These are phyloP conservation scores for Pandemis heparana DNA, from an alignment of 2,888 invertebrate species.

Conservation along the genomic window DNA sequence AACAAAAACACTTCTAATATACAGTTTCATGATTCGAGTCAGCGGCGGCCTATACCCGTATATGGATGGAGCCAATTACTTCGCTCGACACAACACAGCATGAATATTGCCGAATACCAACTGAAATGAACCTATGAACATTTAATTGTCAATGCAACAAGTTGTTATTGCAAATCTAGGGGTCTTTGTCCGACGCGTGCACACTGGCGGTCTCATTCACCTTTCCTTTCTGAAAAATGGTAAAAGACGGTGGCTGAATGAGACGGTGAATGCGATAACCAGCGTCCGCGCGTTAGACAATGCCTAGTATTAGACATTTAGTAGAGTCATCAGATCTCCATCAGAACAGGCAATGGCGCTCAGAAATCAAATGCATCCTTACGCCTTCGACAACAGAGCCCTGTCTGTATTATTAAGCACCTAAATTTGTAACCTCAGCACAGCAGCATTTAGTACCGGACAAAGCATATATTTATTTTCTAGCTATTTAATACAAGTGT, in stretches of 20 bases:
- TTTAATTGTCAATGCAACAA: background rate
- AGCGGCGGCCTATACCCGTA: background rate
- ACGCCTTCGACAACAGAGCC: background rate
- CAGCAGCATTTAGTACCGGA: background rate
- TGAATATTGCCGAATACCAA: background rate
- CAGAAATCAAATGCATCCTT: background rate
- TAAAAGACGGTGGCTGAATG: too few species aligned
- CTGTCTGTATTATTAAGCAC: background rate
- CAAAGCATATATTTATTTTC: background rate
- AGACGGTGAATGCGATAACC: too few species aligned
- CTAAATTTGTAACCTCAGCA: background rate
- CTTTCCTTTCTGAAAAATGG: too few species aligned
- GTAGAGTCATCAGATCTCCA: background rate
- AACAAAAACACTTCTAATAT: constrained; percentile 14
- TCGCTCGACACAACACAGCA: constrained; percentile 2
- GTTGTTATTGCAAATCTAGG: background rate
- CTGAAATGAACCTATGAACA: background rate
- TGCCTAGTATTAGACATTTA: background rate
- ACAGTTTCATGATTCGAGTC: constrained; percentile 1
- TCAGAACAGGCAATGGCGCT: background rate
- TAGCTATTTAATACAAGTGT: background rate
- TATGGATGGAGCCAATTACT: background rate
- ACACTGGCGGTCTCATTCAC: too few species aligned
- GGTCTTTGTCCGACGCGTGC: too few species aligned
- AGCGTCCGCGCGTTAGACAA: too few species aligned